These are phyloP conservation scores for Chironomus tentans DNA, from an alignment of 2,888 invertebrate genomes.

Conservation along the genomic window DNA sequence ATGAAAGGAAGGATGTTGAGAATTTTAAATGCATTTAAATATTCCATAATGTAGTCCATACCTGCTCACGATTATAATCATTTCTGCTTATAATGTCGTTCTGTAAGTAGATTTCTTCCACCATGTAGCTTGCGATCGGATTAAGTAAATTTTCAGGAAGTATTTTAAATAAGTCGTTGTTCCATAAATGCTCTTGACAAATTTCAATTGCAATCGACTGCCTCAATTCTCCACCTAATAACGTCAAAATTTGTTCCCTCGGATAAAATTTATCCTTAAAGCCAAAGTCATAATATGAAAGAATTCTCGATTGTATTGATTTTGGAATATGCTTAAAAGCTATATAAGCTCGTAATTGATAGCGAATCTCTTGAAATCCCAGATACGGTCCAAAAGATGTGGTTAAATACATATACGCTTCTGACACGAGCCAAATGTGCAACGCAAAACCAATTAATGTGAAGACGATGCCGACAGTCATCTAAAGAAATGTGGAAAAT, in stretches of 20 bases:
- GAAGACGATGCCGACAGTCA: not conserved
- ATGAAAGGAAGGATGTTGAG: no score
- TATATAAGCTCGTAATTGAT: not conserved
- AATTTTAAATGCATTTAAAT: no score
- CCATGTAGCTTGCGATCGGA: not conserved
- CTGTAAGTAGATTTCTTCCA: not conserved
- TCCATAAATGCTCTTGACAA: not conserved
- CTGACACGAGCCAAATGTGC: slow-evolving; percentile 3
- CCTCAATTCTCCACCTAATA: not conserved
- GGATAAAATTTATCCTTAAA: not conserved
- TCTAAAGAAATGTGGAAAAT: not conserved
- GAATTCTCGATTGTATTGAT: not conserved
- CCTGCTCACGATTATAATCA: not conserved
- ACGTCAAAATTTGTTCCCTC: not conserved
- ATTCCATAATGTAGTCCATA: not conserved
- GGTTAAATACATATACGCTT: slow-evolving; percentile 5
- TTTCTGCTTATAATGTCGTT: slow-evolving; percentile 8
- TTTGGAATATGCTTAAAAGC: not conserved
- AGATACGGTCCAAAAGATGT: not conserved
- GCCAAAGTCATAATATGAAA: not conserved
- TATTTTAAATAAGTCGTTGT: not conserved
- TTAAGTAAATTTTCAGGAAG: not conserved
- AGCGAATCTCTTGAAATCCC: slow-evolving; percentile 14
- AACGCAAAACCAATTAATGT: not conserved
- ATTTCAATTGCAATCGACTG: not conserved